A percentile compares a stretch with the other conserved stretches of the same genome.
Conservation (phyloP, 2,113 vertebrate genomes). For the Terrapene triunguis region DNA sequence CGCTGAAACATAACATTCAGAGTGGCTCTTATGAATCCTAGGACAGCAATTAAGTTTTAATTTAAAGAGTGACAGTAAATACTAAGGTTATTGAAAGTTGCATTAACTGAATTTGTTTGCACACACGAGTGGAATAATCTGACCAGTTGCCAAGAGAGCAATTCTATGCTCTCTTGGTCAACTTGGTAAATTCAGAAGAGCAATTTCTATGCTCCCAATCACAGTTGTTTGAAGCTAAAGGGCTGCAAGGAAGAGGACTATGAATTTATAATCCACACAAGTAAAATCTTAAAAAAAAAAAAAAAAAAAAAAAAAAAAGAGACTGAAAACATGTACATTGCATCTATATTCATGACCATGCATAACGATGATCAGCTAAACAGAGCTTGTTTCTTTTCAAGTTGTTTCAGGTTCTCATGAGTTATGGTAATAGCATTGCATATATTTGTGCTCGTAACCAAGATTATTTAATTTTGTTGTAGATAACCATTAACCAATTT, state of each 20-base stretch:
- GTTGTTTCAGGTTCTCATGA: background rate
- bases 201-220: background rate
- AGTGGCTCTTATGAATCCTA: background rate
- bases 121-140: background rate
- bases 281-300: accelerated
- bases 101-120: background rate
- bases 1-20: background rate
- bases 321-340: background rate
- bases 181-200: background rate
- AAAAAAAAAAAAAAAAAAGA: accelerated
- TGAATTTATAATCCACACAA: background rate
- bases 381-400: background rate
- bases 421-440: background rate
- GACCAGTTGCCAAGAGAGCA: background rate
- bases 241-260: background rate
- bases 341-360: background rate
- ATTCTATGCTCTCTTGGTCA: too few relatives aligned
- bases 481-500: background rate
- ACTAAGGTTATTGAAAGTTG: background rate
- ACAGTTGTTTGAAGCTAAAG: background rate
- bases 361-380: background rate
- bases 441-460: background rate
- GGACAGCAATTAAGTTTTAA: background rate
- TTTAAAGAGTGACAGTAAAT: background rate
- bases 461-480: background rate